Evolutionary conservation across 2,888 invertebrate species (phyloP).

Genomic region (Podotricha telesiphe): DNA sequence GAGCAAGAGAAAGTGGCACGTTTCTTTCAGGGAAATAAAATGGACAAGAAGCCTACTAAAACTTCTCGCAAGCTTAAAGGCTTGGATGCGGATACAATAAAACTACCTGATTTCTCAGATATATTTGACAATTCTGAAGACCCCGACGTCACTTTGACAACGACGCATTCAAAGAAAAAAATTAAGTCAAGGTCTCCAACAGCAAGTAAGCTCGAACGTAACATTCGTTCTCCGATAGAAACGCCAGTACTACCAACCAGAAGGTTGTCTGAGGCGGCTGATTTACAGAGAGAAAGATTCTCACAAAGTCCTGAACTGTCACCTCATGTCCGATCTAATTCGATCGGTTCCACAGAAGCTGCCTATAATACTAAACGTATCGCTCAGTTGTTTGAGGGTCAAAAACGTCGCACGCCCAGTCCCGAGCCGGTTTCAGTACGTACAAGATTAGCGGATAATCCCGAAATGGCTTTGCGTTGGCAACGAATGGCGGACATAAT

Average conservation of each 20-base stretch:
- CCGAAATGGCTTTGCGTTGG: slow-evolving; percentile 64
- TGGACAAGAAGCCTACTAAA: slow-evolving; percentile 52
- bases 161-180: slow-evolving; percentile 48
- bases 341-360: slow-evolving; percentile 60
- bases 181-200: slow-evolving; percentile 48
- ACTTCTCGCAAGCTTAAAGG: slow-evolving; percentile 67
- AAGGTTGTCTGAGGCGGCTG: slow-evolving; percentile 57
- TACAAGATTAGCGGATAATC: slow-evolving; percentile 58
- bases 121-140: slow-evolving; percentile 64
- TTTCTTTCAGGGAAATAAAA: slow-evolving; percentile 58
- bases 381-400: slow-evolving; percentile 66
- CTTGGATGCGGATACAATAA: slow-evolving; percentile 58
- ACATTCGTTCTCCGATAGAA: slow-evolving; percentile 50
- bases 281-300: slow-evolving; percentile 52
- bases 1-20: slow-evolving; percentile 52
- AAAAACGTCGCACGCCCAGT: slow-evolving; percentile 61
- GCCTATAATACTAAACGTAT: slow-evolving; percentile 62
- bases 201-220: slow-evolving; percentile 47
- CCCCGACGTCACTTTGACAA: slow-evolving; percentile 60
- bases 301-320: slow-evolving; percentile 60
- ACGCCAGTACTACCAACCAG: slow-evolving; percentile 52
- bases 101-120: slow-evolving; percentile 56
- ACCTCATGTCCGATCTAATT: slow-evolving; percentile 60
- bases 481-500: slow-evolving; percentile 71
- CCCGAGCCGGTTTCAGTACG: slow-evolving; percentile 58